phyloP scores from a whole-genome alignment of 2,797 vertebrate genomes.

The Pampus argenteus region DNA sequence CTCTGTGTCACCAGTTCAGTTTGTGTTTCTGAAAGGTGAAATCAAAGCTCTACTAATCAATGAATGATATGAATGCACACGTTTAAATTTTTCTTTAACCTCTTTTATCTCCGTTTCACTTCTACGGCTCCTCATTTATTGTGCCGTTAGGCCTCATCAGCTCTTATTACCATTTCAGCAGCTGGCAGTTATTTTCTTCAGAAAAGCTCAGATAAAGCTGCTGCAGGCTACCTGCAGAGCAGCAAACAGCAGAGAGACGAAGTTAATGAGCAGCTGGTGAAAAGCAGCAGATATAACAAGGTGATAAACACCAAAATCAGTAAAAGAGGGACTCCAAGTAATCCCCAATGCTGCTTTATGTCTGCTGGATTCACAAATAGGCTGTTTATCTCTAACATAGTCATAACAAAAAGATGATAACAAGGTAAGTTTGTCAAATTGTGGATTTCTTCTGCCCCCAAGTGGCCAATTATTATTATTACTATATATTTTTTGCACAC shows the following conservation, averaged over 20 bases:
- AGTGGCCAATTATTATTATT: constrained; percentile 53
- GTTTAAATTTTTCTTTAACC: too few species aligned
- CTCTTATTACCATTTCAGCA: too few species aligned
- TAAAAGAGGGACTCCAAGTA: background rate
- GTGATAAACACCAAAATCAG: background rate
- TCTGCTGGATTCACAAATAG: background rate
- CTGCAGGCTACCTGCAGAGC: too few species aligned
- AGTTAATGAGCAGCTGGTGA: background rate
- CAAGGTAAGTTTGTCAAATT: background rate
- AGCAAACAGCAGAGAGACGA: background rate
- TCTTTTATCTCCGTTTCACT: too few species aligned
- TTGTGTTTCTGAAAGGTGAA: background rate
- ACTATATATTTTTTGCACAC: background rate
- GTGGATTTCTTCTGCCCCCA: constrained; percentile 45
- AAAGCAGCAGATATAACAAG: background rate
- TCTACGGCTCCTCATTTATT: background rate
- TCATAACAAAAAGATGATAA: background rate
- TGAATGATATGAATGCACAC: too few species aligned
- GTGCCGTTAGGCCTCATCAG: too few species aligned
- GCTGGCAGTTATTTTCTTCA: too few species aligned
- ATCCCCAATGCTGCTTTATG: background rate
- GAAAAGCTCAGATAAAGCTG: too few species aligned
- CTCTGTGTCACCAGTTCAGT: too few species aligned
- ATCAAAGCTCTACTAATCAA: background rate
- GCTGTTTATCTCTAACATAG: background rate